Base-by-base conservation (phyloP, 1,140 invertebrate genomes). In the Pseudachorutes palmiensis region DNA sequence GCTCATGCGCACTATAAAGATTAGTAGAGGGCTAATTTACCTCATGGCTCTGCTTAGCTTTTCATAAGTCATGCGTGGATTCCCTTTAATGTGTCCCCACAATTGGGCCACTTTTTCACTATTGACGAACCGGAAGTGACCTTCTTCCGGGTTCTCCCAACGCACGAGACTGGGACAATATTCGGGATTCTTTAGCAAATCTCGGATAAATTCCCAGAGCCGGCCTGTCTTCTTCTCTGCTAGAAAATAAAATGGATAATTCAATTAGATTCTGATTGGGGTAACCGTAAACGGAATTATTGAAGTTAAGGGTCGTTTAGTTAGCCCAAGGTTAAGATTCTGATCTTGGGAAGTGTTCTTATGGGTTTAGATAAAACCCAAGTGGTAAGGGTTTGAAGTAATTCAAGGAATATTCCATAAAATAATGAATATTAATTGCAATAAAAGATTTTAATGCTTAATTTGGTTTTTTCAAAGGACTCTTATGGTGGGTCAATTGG, bases 1-100 rank as follows among this genome's bases (percentile, higher is more conserved):
- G 19, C 19, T 12, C 9, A 45, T 45, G 19, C 19, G 19, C 9
- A 45, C 36, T 12, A 45, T 45, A 45, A 9, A 45, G 19, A 45
- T 45, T 12, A 57, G 31, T 45, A 14, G 3, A 31, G 55, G 19
- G 22, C 48, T 60, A 64, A 67, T 72, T 77, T 80, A 91, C 86
- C 92, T 86, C 91, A 96, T 94, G 3, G 92, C 92, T 74, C 92
- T 78, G 79, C 90, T 93, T 68, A 95, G 84, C 79, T 96, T 96
- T 77, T 94, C 92, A 76, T 94, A 96, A 22, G 89, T 94, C 92
- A 95, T 95, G 75, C 88, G 86, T 30, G 86, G 85, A 76, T 96
- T 95, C 76, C 90, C 88, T 76, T 93, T 93, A 74, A 86, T 82
- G 29, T 84, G 83, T 0, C 92, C 92, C 92, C 92, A 95, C 66